Percentiles rank a stretch among this genome's conserved stretches.
Evolutionary conservation across 2,113 vertebrate genomes (phyloP).

Genomic region (Protomyctophum bolini): DNA sequence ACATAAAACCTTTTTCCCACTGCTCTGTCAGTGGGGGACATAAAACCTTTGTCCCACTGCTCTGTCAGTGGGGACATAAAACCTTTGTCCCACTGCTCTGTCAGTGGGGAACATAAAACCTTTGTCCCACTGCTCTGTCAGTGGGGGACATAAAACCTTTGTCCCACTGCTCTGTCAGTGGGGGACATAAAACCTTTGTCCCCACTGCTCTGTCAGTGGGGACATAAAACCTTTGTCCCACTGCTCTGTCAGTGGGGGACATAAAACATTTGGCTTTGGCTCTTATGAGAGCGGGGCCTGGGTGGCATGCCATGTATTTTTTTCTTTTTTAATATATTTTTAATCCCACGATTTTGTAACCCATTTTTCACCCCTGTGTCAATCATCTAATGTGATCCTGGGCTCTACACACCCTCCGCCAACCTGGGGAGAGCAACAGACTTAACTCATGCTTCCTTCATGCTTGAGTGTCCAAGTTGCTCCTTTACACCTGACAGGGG

Average conservation of each 20-base stretch:
- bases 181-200: conserved; percentile 38
- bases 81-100: conserved; percentile 14
- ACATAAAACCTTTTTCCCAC: conserved; percentile 44
- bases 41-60: conserved; percentile 38
- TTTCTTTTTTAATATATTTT: no score
- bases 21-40: conserved; percentile 16
- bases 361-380: no score
- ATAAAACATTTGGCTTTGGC: conserved; percentile 41
- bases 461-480: no score
- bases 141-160: conserved; percentile 37
- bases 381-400: no score
- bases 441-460: no score
- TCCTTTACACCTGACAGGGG: no score
- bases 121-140: conserved; percentile 15
- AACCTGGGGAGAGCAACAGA: no score
- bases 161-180: conserved; percentile 19
- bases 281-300: conserved; percentile 17
- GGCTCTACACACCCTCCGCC: no score
- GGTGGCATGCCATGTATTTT: conserved; percentile 45
- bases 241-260: conserved; percentile 14
- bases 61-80: conserved; percentile 36
- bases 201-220: conserved; percentile 21
- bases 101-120: conserved; percentile 40
- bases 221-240: no score
- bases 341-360: no score